Evolutionary conservation across 2,797 vertebrate genomes (phyloP), one percentile per base, ranked within the genome.

Genomic region (Micropoecilia bifurca): DNA sequence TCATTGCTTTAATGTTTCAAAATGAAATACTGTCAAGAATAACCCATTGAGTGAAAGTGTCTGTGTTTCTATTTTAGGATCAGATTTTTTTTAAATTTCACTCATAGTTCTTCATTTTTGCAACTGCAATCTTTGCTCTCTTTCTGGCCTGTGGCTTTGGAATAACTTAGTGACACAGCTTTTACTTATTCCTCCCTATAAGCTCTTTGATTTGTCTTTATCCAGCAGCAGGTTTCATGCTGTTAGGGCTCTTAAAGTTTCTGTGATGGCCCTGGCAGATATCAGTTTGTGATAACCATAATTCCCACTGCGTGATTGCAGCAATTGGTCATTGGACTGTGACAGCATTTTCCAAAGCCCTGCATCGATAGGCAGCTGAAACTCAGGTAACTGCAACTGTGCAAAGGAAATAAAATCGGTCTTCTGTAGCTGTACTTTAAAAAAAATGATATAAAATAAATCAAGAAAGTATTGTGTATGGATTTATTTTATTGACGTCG

Each of bases 321-420:
- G 74, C 57, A 48, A 74, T 87, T 85, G 57, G 39, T 81, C 77
- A 66, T 39, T 61, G 13, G 39, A 68, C 36, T 61, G 71, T 80
- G 48, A 66, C 73, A 68, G 48, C 10, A 7, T 80, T 87, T 83
- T 73, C 68, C 53, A 71, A 85, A 82, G 36, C 28, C 14, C 39
- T 1, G 20, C 36, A 7, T 55, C 0, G 3, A 6, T 41, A 36
- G 3, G 7, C 4, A 22, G 82, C 75, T 13, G 20, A 41, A 14
- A 41, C 78, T 39, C 12, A 50, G 12, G 59, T 71, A 80, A 75
- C 55, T 50, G 16, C 13, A 69, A 43, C 47, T 61, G 75, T 45
- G 47, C 77, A 50, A 78, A 28, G 71, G 45, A 3, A 79, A 79
- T 36, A 13, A 36, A 80, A 41, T 76, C 55, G 59, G 13, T 68